Percentiles rank a stretch among this genome's conserved stretches.
These are phyloP conservation scores for Timema cristinae DNA, from an alignment of 2,888 invertebrate species.

Conservation along the genomic window DNA sequence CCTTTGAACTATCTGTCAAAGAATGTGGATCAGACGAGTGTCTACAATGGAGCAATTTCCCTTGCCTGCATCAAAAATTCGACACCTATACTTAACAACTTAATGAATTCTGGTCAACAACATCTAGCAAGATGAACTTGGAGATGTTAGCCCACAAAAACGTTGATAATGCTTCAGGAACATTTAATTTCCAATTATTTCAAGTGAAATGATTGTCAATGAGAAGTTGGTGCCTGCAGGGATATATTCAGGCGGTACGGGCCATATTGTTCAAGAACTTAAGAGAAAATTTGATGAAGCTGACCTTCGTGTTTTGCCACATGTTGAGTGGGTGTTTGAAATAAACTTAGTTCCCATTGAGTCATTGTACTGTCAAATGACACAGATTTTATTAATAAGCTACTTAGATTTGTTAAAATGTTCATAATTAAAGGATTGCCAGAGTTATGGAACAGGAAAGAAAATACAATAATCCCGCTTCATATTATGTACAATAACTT, in stretches of 20 bases:
- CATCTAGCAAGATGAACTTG: not conserved
- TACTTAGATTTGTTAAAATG: no score
- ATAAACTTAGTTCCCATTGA: not conserved
- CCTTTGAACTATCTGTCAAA: not conserved
- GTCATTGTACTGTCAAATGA: slow-evolving; percentile 3
- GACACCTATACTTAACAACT: not conserved
- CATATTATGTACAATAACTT: no score
- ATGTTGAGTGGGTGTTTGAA: not conserved
- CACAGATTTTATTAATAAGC: no score
- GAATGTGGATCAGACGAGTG: not conserved
- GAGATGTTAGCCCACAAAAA: not conserved
- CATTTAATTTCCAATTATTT: not conserved
- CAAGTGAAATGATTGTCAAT: slow-evolving; percentile 5
- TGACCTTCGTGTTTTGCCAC: not conserved
- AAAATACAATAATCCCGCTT: no score
- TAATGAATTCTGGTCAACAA: not conserved
- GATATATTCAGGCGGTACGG: not conserved
- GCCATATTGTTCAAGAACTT: slow-evolving; percentile 1
- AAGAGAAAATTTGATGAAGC: not conserved
- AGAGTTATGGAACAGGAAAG: no score
- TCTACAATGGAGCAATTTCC: no score
- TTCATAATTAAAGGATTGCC: no score
- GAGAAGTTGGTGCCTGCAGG: not conserved
- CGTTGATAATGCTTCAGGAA: not conserved
- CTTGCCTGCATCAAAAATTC: not conserved